Conservation (phyloP, 1,140 invertebrate species). For the roundworm (Caenorhabditis elegans) region WBcel235 BX284605.5:10025001-10025500, state of each 20-base stretch:
- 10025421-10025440: not conserved
- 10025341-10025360: not conserved
- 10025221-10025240: no score
- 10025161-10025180: not conserved
- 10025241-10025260: no score
- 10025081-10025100: not conserved
- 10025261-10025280: not conserved
- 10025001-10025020: slow-evolving; percentile 13
- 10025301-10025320: no score
- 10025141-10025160: not conserved
- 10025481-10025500: slow-evolving; percentile 21
- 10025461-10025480: not conserved
- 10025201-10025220: no score
- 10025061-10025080: not conserved
- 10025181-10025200: no score
- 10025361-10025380: not conserved
- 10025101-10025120: not conserved
- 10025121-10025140: not conserved
- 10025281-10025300: not conserved
- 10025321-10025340: not conserved
- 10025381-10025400: no score
- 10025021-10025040: slow-evolving; percentile 23
- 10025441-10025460: not conserved
- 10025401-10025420: not conserved
- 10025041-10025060: slow-evolving; percentile 4